phyloP scores from a whole-genome alignment of 2,797 vertebrate genomes.

The Chiloscyllium punctatum region DNA sequence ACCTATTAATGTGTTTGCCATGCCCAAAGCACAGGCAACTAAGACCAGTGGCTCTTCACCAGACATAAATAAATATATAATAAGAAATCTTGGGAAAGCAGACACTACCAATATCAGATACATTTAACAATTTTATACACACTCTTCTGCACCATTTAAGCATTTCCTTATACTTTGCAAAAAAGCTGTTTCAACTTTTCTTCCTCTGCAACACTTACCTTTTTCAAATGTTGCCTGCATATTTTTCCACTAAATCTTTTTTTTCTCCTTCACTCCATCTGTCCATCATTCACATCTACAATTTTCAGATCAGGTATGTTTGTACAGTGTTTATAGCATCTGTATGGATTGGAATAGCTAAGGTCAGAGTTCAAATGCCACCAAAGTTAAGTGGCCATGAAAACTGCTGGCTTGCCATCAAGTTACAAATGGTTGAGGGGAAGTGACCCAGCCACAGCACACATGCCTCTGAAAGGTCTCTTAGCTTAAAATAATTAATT shows the following conservation, averaged over 20 bases:
- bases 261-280: background rate
- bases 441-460: background rate
- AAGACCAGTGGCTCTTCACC: background rate
- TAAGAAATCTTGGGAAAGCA: background rate
- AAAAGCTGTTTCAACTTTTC: background rate
- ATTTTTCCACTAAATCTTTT: background rate
- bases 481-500: background rate
- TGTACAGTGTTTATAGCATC: background rate
- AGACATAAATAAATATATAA: background rate
- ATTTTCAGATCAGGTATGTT: background rate
- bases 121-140: background rate
- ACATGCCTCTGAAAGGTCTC: background rate
- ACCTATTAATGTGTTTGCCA: background rate
- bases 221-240: background rate
- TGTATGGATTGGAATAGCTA: background rate
- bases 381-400: background rate
- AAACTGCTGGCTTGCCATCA: background rate
- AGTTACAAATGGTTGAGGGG: background rate
- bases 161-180: background rate
- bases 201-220: background rate
- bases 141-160: background rate
- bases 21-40: background rate
- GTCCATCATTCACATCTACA: background rate
- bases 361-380: background rate
- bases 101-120: background rate